These are phyloP conservation scores for Cosmorhoe ocellata DNA, from an alignment of 2,888 invertebrate genomes.

Conservation along the genomic window DNA sequence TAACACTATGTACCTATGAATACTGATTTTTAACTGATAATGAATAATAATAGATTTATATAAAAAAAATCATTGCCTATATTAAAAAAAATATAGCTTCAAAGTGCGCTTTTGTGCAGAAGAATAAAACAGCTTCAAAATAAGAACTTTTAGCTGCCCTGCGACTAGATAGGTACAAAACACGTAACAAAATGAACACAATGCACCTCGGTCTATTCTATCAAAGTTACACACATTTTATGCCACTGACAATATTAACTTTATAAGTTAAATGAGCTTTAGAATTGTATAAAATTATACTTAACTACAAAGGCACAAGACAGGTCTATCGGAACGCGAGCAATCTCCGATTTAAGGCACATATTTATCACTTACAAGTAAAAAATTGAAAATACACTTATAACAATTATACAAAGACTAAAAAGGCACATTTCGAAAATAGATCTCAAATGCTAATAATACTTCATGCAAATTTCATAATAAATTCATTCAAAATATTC, in stretches of 20 bases:
- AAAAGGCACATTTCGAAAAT: conserved; percentile 32
- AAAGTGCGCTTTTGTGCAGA: conserved; percentile 40
- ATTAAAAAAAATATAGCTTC: conserved; percentile 14
- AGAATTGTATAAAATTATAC: conserved; percentile 36
- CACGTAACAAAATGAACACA: conserved; percentile 36
- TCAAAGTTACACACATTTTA: conserved; percentile 14
- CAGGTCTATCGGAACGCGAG: conserved; percentile 63
- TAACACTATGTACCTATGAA: conserved; percentile 21
- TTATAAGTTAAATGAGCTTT: conserved; percentile 36
- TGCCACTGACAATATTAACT: conserved; percentile 29
- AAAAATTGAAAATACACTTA: conserved; percentile 26
- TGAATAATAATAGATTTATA: neutral
- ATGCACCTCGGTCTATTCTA: conserved; percentile 27
- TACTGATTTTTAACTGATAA: conserved; percentile 9
- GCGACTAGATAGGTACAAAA: conserved; percentile 53
- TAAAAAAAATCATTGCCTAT: neutral
- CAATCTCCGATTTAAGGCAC: conserved; percentile 73
- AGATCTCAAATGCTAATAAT: conserved; percentile 41
- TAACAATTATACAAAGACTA: conserved; percentile 27
- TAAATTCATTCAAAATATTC: conserved; percentile 41
- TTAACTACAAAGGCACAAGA: conserved; percentile 60
- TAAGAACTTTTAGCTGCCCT: conserved; percentile 50
- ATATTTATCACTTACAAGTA: conserved; percentile 48
- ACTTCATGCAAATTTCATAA: conserved; percentile 38
- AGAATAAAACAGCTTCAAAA: conserved; percentile 37